phyloP scores from a whole-genome alignment of 2,113 vertebrate species.

The Seriola quinqueradiata region DNA sequence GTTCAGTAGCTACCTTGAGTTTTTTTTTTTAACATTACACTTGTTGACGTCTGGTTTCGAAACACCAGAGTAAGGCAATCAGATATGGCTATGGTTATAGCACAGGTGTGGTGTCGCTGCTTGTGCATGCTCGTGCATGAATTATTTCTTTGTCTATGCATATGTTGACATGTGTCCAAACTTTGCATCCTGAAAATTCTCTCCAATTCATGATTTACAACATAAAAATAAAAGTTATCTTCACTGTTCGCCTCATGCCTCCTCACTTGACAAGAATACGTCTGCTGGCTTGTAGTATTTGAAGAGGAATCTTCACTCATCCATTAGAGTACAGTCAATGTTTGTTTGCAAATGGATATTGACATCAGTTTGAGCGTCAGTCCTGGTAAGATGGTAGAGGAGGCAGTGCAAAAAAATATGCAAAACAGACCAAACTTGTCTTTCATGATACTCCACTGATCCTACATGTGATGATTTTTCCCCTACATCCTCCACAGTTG shows the following conservation, averaged over 20 bases:
- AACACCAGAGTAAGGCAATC: slow-evolving; percentile 77
- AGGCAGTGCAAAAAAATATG: slow-evolving; percentile 41
- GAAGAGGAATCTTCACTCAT: slow-evolving; percentile 4
- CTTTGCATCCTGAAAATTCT: slow-evolving; percentile 24
- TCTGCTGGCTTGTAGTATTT: slow-evolving; percentile 46
- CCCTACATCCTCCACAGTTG: background rate
- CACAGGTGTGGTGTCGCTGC: slow-evolving; percentile 52
- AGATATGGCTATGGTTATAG: slow-evolving; percentile 72
- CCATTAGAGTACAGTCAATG: slow-evolving; percentile 7
- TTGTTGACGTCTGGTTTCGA: slow-evolving; percentile 49
- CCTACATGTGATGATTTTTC: background rate
- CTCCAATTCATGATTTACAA: slow-evolving; percentile 25
- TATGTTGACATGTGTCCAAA: slow-evolving; percentile 19
- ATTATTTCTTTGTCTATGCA: slow-evolving; percentile 3
- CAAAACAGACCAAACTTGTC: slow-evolving; percentile 23
- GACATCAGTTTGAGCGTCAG: slow-evolving; percentile 59
- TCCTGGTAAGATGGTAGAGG: slow-evolving; percentile 11
- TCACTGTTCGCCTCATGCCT: slow-evolving; percentile 1
- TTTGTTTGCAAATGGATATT: slow-evolving; percentile 39
- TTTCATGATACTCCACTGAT: slow-evolving; percentile 1
- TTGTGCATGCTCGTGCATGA: slow-evolving; percentile 69
- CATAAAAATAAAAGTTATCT: slow-evolving; percentile 15
- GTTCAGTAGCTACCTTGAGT: slow-evolving; percentile 62
- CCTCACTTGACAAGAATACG: background rate
- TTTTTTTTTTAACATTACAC: slow-evolving; percentile 46